A percentile compares a stretch with the other conserved stretches of the same genome.
Evolutionary conservation across 23 tunicate genomes (phyloP).

Genomic region (Styela clava): DNA sequence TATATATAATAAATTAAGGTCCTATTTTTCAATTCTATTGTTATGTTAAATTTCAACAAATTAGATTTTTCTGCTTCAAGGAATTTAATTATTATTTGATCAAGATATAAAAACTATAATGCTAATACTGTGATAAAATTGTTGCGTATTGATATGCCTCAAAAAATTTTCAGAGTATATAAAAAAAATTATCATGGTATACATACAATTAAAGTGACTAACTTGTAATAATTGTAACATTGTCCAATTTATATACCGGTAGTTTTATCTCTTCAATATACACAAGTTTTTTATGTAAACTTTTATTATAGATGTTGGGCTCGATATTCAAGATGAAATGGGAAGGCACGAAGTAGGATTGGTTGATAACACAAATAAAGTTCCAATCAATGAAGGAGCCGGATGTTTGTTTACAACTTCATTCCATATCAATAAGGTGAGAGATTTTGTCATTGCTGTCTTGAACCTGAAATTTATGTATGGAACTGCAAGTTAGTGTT

Average conservation of each 20-base stretch:
- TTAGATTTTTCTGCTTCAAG: no score
- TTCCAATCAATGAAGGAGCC: conserved; percentile 65
- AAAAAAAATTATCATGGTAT: no score
- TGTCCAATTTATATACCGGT: no score
- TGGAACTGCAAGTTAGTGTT: no score
- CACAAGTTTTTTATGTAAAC: background rate
- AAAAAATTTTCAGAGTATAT: no score
- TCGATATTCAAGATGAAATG: conserved; percentile 99
- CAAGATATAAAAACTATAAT: no score
- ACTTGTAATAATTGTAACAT: no score
- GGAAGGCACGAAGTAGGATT: conserved; percentile 99
- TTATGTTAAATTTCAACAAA: background rate
- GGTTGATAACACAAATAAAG: conserved; percentile 85
- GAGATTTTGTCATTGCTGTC: background rate
- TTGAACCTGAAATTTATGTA: no score
- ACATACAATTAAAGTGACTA: no score
- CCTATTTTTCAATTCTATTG: background rate
- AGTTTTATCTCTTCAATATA: no score
- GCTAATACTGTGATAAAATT: no score
- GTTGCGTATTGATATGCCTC: no score
- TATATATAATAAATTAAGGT: background rate
- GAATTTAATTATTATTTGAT: background rate
- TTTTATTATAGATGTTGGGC: conserved; percentile 68
- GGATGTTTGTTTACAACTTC: conserved; percentile 86
- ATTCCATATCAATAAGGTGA: conserved; percentile 86